These are phyloP conservation scores for Uloborus plumipes DNA, from an alignment of 2,888 invertebrate genomes.

Conservation along the genomic window DNA sequence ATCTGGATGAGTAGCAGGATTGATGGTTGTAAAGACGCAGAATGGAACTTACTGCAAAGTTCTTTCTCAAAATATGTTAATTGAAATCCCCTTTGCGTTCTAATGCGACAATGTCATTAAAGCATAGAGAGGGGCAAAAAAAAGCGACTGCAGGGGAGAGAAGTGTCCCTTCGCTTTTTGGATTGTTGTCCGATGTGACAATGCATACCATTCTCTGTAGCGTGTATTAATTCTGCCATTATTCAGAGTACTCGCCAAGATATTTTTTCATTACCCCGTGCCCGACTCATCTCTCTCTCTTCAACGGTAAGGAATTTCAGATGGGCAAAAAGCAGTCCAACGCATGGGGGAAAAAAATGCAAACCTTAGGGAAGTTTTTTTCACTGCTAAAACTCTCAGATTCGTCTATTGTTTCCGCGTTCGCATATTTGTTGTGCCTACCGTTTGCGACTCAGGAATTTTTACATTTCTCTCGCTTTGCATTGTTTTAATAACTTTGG, in stretches of 20 bases:
- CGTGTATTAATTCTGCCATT: conserved; percentile 41
- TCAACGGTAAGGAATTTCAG: conserved; percentile 24
- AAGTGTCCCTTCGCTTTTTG: conserved; percentile 3
- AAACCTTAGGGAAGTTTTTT: conserved; percentile 56
- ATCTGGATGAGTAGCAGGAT: too few species aligned
- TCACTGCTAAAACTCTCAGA: conserved; percentile 8
- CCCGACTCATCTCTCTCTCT: conserved; percentile 15
- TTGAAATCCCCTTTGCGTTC: too few species aligned
- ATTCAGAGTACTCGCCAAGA: conserved; percentile 9
- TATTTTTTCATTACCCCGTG: conserved; percentile 45
- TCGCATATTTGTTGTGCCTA: conserved; percentile 22
- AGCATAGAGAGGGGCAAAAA: too few species aligned
- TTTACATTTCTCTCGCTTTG: conserved; percentile 47
- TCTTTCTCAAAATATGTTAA: too few species aligned
- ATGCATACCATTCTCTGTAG: conserved; percentile 31
- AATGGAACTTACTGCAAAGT: too few species aligned
- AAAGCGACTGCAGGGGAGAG: too few species aligned
- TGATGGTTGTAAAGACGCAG: too few species aligned
- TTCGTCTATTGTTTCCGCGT: conserved; percentile 48
- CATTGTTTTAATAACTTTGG: conserved; percentile 65
- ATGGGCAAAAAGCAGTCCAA: conserved; percentile 42
- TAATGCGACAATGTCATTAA: too few species aligned
- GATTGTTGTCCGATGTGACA: neutral
- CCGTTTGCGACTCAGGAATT: conserved; percentile 52
- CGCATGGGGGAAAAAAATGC: conserved; percentile 12